Base-by-base conservation (phyloP, 1,140 invertebrate species). In the Platyscapa corneri region DNA sequence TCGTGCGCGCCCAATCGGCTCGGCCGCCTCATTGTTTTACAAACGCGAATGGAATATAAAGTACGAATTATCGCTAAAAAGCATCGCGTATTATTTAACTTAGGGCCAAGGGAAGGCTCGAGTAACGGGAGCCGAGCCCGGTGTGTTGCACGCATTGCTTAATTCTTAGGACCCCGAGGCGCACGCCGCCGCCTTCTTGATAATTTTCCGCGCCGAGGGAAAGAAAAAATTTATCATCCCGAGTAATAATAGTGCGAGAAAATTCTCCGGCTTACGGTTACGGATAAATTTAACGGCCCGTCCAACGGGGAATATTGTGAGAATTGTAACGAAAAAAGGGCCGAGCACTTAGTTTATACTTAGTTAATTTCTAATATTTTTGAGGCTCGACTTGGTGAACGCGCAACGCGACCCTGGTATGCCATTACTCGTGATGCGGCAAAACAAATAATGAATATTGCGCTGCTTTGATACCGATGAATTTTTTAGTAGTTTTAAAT, bases 401-500 rank as follows among this genome's bases (percentile, higher is more conserved):
- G 5, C 1, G 7, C 23, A 27, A 27, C 23, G 6, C 5, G 56
- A 10, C 56, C 27, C 56, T 60, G 10, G 23, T 27, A 27, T 27
- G 23, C 20, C 10, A 60, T 60, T 60, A 60, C 0, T 67, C 12
- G 12, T 34, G 32, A 39, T 23, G 30, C 16, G 20, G 34, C 10
- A 70, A 70, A 70, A 37, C 67, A 34, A 70, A 37, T 34, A 70
- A 70, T 70, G 8, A 37, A 70, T 70, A 39, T 70, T 23, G 3
- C 18, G 32, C 34, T 39, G 5, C 32, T 37, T 34, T 37, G 67
- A 70, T 70, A 37, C 16, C 16, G 12, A 14, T 70, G 32, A 70
- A 70, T 70, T 70, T 67, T 70, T 70, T 70, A 20, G 67, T 70
- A 70, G 32, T 37, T 74, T 74, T n/a, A 74, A 74, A 74, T 74